These are phyloP conservation scores for Drosophila tani DNA, from an alignment of 1,140 invertebrate species.

Conservation along the genomic window DNA sequence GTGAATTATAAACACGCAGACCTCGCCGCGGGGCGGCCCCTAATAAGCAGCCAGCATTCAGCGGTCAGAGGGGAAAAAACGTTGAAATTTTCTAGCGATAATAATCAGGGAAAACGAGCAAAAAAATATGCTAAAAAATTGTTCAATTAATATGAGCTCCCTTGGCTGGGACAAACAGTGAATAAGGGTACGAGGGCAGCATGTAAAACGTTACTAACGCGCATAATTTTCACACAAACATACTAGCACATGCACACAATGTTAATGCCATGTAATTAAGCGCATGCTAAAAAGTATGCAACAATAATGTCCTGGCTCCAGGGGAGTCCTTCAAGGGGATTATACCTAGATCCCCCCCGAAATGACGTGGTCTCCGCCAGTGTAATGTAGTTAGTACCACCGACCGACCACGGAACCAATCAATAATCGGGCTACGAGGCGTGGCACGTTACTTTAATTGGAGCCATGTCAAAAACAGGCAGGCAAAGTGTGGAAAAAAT, in stretches of 20 bases:
- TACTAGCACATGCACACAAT: slow-evolving; percentile 40
- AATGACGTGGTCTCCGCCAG: slow-evolving; percentile 1
- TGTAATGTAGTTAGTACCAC: slow-evolving; percentile 22
- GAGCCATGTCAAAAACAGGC: slow-evolving; percentile 67
- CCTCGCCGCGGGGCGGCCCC: slow-evolving; percentile 30
- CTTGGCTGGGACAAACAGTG: slow-evolving; percentile 12
- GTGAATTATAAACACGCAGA: slow-evolving; percentile 80
- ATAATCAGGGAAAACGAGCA: slow-evolving; percentile 66
- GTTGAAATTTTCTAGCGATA: slow-evolving; percentile 55
- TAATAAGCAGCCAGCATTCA: slow-evolving; percentile 55
- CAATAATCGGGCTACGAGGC: slow-evolving; percentile 63
- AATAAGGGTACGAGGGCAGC: slow-evolving; percentile 4
- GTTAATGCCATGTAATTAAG: slow-evolving; percentile 77
- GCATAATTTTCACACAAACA: slow-evolving; percentile 69
- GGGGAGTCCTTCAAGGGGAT: background rate
- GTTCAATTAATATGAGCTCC: slow-evolving; percentile 76
- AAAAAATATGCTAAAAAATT: slow-evolving; percentile 69
- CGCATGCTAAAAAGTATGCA: slow-evolving; percentile 80
- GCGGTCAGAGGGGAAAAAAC: slow-evolving; percentile 36
- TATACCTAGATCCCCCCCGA: background rate
- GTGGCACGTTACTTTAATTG: slow-evolving; percentile 66
- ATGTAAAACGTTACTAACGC: slow-evolving; percentile 66
- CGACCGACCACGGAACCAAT: slow-evolving; percentile 51
- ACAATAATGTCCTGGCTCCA: slow-evolving; percentile 55
- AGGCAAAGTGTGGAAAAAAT: slow-evolving; percentile 44